Evolutionary conservation across 2,888 invertebrate genomes (phyloP).

Genomic region (Altica lythri): DNA sequence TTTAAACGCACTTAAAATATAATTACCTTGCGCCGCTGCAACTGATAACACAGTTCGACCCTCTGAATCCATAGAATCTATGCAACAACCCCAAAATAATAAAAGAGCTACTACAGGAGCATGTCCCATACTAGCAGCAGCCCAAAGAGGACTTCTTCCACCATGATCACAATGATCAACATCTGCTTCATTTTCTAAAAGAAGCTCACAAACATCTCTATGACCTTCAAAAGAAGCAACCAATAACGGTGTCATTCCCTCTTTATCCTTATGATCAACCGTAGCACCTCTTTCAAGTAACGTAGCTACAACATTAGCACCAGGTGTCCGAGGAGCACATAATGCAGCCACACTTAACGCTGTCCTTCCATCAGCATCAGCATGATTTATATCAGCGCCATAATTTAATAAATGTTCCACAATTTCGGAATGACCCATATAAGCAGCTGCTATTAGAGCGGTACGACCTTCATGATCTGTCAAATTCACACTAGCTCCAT

Average conservation of each 20-base stretch:
- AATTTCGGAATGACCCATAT: slow-evolving; percentile 91
- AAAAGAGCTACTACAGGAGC: slow-evolving; percentile 82
- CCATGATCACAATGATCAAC: slow-evolving; percentile 83
- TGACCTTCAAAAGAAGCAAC: slow-evolving; percentile 93
- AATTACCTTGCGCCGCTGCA: slow-evolving; percentile 85
- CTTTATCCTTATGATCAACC: slow-evolving; percentile 82
- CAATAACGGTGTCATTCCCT: slow-evolving; percentile 84
- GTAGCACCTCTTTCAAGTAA: slow-evolving; percentile 82
- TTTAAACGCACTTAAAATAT: not conserved
- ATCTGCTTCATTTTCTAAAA: slow-evolving; percentile 91
- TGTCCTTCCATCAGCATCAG: slow-evolving; percentile 86
- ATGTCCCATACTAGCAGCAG: slow-evolving; percentile 92
- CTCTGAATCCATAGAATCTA: slow-evolving; percentile 92
- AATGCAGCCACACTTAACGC: slow-evolving; percentile 87
- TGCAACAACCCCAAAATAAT: slow-evolving; percentile 94
- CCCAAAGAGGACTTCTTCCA: slow-evolving; percentile 87
- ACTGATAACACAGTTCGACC: slow-evolving; percentile 88
- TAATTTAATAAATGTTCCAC: slow-evolving; percentile 81
- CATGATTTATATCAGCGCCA: slow-evolving; percentile 82
- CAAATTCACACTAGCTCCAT: slow-evolving; percentile 78
- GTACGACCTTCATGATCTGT: slow-evolving; percentile 89
- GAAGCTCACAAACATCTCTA: slow-evolving; percentile 86
- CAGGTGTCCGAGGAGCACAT: slow-evolving; percentile 79
- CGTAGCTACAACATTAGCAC: slow-evolving; percentile 71
- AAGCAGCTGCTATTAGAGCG: slow-evolving; percentile 91